Evolutionary conservation across 2,888 invertebrate genomes (phyloP).

Genomic region (Brachylomia viminalis): DNA sequence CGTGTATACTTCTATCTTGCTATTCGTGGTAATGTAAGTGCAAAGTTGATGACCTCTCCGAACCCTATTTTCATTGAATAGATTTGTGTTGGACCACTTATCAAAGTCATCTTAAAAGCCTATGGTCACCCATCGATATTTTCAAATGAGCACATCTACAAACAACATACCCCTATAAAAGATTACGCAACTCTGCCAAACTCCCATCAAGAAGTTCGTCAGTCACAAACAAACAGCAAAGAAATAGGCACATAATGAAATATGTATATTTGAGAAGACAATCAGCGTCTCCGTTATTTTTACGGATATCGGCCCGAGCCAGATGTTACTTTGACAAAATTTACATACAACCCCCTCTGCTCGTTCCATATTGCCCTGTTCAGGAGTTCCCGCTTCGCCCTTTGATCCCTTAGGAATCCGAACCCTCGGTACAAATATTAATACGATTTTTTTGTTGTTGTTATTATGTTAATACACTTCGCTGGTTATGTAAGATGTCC

Average conservation of each 20-base stretch:
- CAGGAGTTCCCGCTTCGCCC: conserved; percentile 53
- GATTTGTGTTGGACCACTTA: background rate
- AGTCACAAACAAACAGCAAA: conserved; percentile 56
- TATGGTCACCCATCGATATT: background rate
- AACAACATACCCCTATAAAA: conserved; percentile 6
- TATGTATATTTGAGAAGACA: conserved; percentile 66
- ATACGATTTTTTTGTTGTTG: conserved; percentile 68
- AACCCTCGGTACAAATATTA: conserved; percentile 66
- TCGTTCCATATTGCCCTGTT: conserved; percentile 51
- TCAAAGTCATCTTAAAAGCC: too few relatives aligned
- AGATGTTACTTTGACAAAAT: conserved; percentile 70
- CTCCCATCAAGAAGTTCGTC: conserved; percentile 45
- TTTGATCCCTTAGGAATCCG: conserved; percentile 66
- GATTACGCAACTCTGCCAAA: conserved; percentile 14
- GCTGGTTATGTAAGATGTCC: conserved; percentile 58
- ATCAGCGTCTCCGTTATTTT: conserved; percentile 67
- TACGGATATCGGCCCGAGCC: conserved; percentile 61
- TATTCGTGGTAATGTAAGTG: background rate
- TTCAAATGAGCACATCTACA: background rate
- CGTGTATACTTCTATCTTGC: background rate
- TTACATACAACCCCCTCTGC: conserved; percentile 65
- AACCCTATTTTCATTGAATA: background rate
- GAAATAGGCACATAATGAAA: conserved; percentile 60
- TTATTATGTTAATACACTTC: conserved; percentile 67
- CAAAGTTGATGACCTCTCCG: background rate